Conservation (phyloP, 2,113 vertebrate genomes). For the Xiphophorus hellerii region DNA sequence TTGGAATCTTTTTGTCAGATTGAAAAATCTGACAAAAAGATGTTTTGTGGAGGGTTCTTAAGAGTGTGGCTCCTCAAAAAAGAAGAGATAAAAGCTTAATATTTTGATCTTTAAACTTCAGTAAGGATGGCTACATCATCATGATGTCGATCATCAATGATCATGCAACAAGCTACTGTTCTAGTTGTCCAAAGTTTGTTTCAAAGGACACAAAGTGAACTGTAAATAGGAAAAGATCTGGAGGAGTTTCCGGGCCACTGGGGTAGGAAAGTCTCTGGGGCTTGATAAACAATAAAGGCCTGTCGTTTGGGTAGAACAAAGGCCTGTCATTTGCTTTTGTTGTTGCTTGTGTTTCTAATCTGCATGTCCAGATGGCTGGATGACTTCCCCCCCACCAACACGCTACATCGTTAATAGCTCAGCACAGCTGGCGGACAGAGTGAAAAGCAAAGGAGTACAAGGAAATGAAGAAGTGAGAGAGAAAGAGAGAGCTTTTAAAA, state of each 20-base stretch:
- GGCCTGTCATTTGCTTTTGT: constrained; percentile 67
- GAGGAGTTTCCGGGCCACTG: constrained; percentile 30
- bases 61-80: neutral
- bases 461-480: constrained; percentile 32
- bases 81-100: neutral
- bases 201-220: constrained; percentile 39
- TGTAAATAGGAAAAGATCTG: constrained; percentile 19
- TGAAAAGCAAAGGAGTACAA: constrained; percentile 27
- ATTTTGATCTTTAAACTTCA: neutral
- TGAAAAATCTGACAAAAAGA: too few relatives aligned
- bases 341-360: constrained; percentile 62
- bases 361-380: constrained; percentile 71
- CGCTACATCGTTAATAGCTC: constrained; percentile 57
- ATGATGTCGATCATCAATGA: neutral
- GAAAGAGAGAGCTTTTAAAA: neutral
- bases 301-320: constrained; percentile 67
- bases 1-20: too few relatives aligned
- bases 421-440: constrained; percentile 64
- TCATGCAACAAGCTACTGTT: neutral
- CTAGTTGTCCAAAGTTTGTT: constrained; percentile 30
- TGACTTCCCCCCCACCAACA: constrained; percentile 31
- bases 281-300: constrained; percentile 66
- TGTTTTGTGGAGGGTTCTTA: neutral
- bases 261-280: constrained; percentile 49
- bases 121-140: neutral